Evolutionary conservation across 2,888 invertebrate genomes (phyloP), one percentile per base, ranked within the genome.

Genomic region (Melieria picta): DNA sequence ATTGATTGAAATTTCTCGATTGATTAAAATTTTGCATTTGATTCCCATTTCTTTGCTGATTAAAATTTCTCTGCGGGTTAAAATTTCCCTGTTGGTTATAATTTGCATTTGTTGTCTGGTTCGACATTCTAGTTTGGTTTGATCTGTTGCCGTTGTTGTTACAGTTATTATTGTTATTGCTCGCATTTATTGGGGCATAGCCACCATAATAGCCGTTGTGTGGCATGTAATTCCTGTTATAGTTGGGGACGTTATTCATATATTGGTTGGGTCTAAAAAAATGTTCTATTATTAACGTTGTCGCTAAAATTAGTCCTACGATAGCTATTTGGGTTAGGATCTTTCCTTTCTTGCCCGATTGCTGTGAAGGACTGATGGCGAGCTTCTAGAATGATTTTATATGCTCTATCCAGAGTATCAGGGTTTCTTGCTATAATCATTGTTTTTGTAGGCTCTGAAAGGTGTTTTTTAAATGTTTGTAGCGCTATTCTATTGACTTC

Each of bases 301-400:
- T 56, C n/a, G 56, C 56, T 56, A 10, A 56, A 11, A 56, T 56
- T 56, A 11, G 56, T 56, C 56, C n/a, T 56, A 7, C 56, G 56
- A 56, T 11, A 56, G n/a, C n/a, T 56, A 56, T 56, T 56, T 56
- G 56, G 56, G 7, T 56, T 56, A 56, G 56, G 56, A 7, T 56
- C 56, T 56, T 56, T 4, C 56, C 10, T 56, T 56, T 7, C 7
- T 56, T 56, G 5, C 56, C 56, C 56, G n/a, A 56, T n/a, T 56
- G 56, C n/a, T 56, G 56, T 56, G 56, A 56, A 56, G n/a, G 7
- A 56, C 4, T 56, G 56, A 56, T 56, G n/a, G n/a, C 7, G n/a
- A 56, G 56, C 56, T 56, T 56, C n/a, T 56, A 56, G 16, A 56
- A 56, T 56, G 56, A 56, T 56, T 56, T 56, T 56, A 56, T 56